Evolutionary conservation across 2,113 vertebrate species (phyloP), one percentile per base, ranked within the genome.

Genomic region (Clupea harengus): DNA sequence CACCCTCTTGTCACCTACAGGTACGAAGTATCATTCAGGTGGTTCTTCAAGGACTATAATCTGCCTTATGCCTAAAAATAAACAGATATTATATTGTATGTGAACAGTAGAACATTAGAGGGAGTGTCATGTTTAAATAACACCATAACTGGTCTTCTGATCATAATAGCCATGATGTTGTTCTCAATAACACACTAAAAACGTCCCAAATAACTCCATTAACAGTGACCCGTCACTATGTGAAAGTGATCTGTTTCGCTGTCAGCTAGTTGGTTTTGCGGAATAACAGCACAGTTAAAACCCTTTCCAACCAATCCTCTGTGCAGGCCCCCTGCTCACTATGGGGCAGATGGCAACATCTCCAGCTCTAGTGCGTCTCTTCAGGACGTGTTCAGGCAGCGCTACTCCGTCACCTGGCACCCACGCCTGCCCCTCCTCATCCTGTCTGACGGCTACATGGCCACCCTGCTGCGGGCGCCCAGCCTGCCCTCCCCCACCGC

Each of bases 371-470:
- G 96, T 84, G 87, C 93, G 88, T 99, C 97, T 60, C 94, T 96
- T 45, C 90, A 18, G 57, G 98, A 99, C 32, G 39, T 92, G 46
- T 86, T 96, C 92, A 96, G 97, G 75, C 98, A 99, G 93, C 96
- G 95, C 15, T 99, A 96, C 90, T 99, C 97, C 25, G 90, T 99
- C 87, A 95, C 96, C 82, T 96, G 97, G 78, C 98, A 99, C 84
- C 96, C 97, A 0, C 94, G 94, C 18, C 92, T 96, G 11, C 94
- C 96, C 15, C 97, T 96, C 92, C 93, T 99, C 85, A 90, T 99
- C 54, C 94, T 98, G 83, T 99, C 98, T 49, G 98, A 99, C 87
- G 98, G 98, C 18, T 99, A 99, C 89, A 97, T 97, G 96, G 88
- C 97, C 89, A 98, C 97, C 3, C 93, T 96, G 2, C 94, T 99